Evolutionary conservation across 2,888 invertebrate species (phyloP).

Genomic region (Scaptodrosophila latifasciaeformis): DNA sequence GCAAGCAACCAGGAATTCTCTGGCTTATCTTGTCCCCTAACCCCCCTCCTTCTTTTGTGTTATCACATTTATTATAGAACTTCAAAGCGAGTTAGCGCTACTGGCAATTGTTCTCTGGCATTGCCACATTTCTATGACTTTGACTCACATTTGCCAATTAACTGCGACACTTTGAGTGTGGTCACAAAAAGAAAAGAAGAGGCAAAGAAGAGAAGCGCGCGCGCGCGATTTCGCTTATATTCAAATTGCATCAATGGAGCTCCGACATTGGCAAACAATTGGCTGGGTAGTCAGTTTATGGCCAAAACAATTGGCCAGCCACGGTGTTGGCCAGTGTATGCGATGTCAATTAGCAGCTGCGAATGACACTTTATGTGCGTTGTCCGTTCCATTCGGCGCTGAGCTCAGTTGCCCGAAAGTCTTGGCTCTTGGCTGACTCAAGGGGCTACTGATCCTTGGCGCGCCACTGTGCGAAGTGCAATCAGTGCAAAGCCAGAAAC

Average conservation of each 20-base stretch:
- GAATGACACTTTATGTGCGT: constrained; percentile 75
- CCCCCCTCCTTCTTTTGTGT: background rate
- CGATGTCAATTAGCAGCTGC: constrained; percentile 75
- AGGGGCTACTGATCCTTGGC: constrained; percentile 31
- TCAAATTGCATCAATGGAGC: constrained; percentile 61
- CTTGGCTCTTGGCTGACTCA: too few relatives aligned
- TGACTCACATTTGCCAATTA: constrained; percentile 67
- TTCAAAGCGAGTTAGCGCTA: constrained; percentile 48
- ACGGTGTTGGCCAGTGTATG: constrained; percentile 50
- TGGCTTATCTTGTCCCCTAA: background rate
- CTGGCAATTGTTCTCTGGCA: constrained; percentile 38
- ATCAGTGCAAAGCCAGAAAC: constrained; percentile 69
- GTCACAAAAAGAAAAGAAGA: constrained; percentile 57
- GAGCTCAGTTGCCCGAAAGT: too few relatives aligned
- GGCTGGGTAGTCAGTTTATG: constrained; percentile 28
- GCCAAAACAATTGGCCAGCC: constrained; percentile 54
- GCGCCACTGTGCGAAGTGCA: constrained; percentile 67
- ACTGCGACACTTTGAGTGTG: constrained; percentile 69
- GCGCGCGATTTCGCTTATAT: constrained; percentile 53
- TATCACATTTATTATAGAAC: constrained; percentile 61
- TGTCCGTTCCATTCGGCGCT: too few relatives aligned
- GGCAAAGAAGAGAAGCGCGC: constrained; percentile 38
- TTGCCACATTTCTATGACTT: constrained; percentile 65
- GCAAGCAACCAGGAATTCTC: too few relatives aligned
- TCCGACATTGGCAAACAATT: constrained; percentile 15